phyloP scores from a whole-genome alignment of 2,113 vertebrate genomes.

The Leptobrachium ailaonicum region DNA sequence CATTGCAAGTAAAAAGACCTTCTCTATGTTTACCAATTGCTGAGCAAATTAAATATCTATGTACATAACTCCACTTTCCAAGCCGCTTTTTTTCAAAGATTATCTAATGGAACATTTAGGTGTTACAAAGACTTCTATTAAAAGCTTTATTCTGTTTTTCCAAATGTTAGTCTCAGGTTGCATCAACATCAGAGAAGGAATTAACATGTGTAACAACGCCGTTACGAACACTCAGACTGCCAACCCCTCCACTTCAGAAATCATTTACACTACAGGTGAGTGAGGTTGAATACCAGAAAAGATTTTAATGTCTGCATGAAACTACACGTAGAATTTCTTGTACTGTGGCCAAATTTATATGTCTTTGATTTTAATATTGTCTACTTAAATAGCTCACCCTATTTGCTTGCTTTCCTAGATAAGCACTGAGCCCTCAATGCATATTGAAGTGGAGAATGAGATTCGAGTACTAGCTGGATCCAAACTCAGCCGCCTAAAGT shows the following conservation, averaged over 20 bases:
- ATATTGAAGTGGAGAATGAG: slow-evolving; percentile 94
- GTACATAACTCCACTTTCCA: no score
- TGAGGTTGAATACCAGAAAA: not conserved
- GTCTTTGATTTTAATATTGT: not conserved
- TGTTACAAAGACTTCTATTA: no score
- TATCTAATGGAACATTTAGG: no score
- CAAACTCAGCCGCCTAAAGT: slow-evolving; percentile 88
- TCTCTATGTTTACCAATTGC: no score
- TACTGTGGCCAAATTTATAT: not conserved
- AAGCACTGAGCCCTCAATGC: slow-evolving; percentile 86
- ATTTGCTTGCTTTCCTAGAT: slow-evolving; percentile 64
- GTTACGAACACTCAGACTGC: slow-evolving; percentile 76
- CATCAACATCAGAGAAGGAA: slow-evolving; percentile 78
- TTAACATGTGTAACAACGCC: slow-evolving; percentile 72
- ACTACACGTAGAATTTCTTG: not conserved
- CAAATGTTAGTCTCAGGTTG: slow-evolving; percentile 67
- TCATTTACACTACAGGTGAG: slow-evolving; percentile 85
- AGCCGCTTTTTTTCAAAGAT: no score
- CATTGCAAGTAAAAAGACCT: no score
- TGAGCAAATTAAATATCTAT: no score
- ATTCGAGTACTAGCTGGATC: slow-evolving; percentile 77
- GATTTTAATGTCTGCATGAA: not conserved
- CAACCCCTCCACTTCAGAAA: slow-evolving; percentile 82
- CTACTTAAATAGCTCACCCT: not conserved
- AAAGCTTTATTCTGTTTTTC: no score